These are phyloP conservation scores for Melanotaenia pygmaea DNA, from an alignment of 2,797 vertebrate species.

Conservation along the genomic window DNA sequence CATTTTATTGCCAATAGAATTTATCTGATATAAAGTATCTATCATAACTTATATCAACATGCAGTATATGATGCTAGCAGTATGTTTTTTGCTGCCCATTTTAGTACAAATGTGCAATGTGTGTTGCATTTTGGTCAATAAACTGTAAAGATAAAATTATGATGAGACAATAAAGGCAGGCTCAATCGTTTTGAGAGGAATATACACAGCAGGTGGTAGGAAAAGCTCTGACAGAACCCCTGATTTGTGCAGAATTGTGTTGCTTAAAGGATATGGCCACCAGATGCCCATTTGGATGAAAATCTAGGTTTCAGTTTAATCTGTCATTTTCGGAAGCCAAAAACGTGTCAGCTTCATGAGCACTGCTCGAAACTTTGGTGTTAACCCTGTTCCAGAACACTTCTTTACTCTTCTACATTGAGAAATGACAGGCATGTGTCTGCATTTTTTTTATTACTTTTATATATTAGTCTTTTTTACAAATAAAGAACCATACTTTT, in stretches of 20 bases:
- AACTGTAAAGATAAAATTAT: constrained; percentile 81
- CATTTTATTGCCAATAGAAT: constrained; percentile 78
- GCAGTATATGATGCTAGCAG: constrained; percentile 51
- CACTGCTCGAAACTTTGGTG: constrained; percentile 72
- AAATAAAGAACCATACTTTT: constrained; percentile 60
- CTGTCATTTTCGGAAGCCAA: constrained; percentile 80
- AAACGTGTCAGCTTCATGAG: constrained; percentile 75
- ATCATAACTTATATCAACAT: constrained; percentile 45
- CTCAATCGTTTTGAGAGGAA: constrained; percentile 81
- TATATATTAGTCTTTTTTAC: constrained; percentile 75
- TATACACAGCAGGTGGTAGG: constrained; percentile 86
- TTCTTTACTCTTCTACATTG: constrained; percentile 66
- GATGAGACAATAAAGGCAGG: constrained; percentile 83
- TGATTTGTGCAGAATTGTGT: constrained; percentile 88
- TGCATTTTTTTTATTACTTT: constrained; percentile 69
- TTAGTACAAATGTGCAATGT: constrained; percentile 76
- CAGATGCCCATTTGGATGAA: constrained; percentile 91
- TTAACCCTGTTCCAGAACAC: constrained; percentile 65
- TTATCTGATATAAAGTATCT: constrained; percentile 58
- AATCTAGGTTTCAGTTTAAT: constrained; percentile 85
- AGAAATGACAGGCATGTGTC: constrained; percentile 64
- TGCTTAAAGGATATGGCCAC: constrained; percentile 90
- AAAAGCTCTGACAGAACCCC: constrained; percentile 88
- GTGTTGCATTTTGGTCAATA: constrained; percentile 76
- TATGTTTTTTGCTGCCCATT: constrained; percentile 61